These are phyloP conservation scores for Allacma fusca DNA, from an alignment of 2,888 invertebrate genomes.

Conservation along the genomic window DNA sequence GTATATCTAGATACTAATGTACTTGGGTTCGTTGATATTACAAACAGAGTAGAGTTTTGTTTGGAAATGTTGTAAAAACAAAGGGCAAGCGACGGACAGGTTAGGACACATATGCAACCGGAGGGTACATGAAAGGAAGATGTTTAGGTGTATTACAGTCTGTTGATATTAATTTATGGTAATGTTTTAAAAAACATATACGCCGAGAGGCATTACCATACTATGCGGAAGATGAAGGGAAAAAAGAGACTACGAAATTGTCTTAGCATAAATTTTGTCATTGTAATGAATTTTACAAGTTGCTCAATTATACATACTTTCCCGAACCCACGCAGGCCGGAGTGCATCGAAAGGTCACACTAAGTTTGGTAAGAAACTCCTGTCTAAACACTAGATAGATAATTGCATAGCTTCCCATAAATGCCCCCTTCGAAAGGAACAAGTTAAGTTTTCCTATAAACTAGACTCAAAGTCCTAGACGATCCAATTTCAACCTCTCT, in stretches of 20 bases:
- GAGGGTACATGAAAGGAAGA: too few species aligned
- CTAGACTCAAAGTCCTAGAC: not conserved
- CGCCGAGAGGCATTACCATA: not conserved
- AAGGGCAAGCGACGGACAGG: too few species aligned
- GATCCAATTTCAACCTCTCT: not conserved
- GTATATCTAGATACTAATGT: too few species aligned
- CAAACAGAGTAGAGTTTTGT: too few species aligned
- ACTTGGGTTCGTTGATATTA: too few species aligned
- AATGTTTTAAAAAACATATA: not conserved
- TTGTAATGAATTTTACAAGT: not conserved
- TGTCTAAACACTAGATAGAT: too few species aligned
- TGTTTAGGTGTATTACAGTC: too few species aligned
- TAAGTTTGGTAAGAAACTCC: too few species aligned
- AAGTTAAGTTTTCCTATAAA: not conserved
- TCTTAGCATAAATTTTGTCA: not conserved
- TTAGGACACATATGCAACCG: too few species aligned
- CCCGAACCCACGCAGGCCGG: not conserved
- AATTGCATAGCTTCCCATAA: too few species aligned
- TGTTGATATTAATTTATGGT: not conserved
- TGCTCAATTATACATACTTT: not conserved
- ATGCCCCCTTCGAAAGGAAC: not conserved
- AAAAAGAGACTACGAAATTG: not conserved
- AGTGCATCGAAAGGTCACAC: not conserved
- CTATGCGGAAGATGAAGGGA: not conserved
- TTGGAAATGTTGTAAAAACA: too few species aligned